phyloP scores from a whole-genome alignment of 2,113 vertebrate genomes.

The Erpornis zantholeuca region DNA sequence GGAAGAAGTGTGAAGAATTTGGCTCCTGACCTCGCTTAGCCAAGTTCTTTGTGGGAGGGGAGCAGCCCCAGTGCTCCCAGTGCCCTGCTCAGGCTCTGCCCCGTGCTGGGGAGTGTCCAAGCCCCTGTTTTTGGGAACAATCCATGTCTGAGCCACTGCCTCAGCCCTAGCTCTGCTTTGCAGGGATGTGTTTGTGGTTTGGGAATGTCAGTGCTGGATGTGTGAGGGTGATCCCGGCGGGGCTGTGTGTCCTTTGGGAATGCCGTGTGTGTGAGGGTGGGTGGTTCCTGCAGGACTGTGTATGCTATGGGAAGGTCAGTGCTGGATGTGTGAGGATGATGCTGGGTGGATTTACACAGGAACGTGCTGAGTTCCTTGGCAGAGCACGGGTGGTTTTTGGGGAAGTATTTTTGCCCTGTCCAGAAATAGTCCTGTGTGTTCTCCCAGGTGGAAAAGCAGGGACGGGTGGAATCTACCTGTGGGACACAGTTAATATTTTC shows the following conservation, averaged over 20 bases:
- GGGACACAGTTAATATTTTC: not conserved
- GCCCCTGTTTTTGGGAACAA: not conserved
- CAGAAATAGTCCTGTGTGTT: not conserved
- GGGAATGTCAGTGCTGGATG: not conserved
- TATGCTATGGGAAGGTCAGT: not conserved
- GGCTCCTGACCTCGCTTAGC: not conserved
- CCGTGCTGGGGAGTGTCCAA: fast-evolving
- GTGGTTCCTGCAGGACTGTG: not conserved
- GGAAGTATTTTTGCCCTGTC: not conserved
- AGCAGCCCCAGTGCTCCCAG: not conserved
- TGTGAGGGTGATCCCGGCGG: not conserved
- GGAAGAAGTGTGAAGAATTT: not conserved
- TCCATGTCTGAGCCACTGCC: not conserved
- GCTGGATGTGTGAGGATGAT: not conserved
- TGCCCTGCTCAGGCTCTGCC: not conserved
- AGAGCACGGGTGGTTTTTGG: fast-evolving
- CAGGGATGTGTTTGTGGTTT: not conserved
- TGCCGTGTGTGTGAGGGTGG: not conserved
- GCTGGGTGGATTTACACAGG: not conserved
- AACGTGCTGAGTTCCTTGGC: not conserved
- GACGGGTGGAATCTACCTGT: not conserved
- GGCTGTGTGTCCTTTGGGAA: not conserved
- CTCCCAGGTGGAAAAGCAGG: not conserved
- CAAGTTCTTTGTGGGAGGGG: not conserved
- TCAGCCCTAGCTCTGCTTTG: not conserved